Conservation (phyloP, 2,797 vertebrate genomes). For the Aplochiton taeniatus region DNA sequence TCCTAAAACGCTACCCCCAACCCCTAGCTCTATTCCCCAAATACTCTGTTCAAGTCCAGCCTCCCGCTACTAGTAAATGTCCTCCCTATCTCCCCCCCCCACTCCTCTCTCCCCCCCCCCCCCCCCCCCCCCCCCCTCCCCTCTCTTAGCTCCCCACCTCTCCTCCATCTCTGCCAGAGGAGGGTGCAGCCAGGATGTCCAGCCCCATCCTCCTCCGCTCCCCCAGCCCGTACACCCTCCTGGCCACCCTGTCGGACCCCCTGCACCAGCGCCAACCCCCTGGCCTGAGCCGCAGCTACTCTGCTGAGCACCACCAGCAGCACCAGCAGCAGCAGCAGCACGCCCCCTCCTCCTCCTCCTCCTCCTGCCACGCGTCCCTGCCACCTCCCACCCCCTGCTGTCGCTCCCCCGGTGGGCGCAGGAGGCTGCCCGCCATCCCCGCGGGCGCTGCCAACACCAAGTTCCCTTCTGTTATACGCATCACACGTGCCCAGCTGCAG, state of each 20-base stretch:
- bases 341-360: constrained; percentile 58
- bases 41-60: constrained; percentile 17
- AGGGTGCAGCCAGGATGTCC: constrained; percentile 77
- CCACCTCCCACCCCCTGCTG: constrained; percentile 64
- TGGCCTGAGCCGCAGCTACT: constrained; percentile 84
- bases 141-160: constrained; percentile 87
- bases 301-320: constrained; percentile 74
- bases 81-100: constrained; percentile 56
- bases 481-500: constrained; percentile 89
- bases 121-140: constrained; percentile 43
- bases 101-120: constrained; percentile 8
- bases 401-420: constrained; percentile 78
- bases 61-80: constrained; percentile 30
- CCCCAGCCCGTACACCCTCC: constrained; percentile 84
- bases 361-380: constrained; percentile 15
- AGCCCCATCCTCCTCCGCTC: constrained; percentile 83
- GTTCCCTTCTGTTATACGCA: constrained; percentile 90
- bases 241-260: constrained; percentile 82
- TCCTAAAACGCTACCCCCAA: constrained; percentile 21
- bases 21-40: constrained; percentile 18
- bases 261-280: constrained; percentile 77
- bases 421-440: constrained; percentile 89
- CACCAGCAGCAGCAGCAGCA: constrained; percentile 56
- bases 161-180: constrained; percentile 86
- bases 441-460: constrained; percentile 80